Evolutionary conservation across 2,888 invertebrate genomes (phyloP).

Genomic region (Polietes domitor): DNA sequence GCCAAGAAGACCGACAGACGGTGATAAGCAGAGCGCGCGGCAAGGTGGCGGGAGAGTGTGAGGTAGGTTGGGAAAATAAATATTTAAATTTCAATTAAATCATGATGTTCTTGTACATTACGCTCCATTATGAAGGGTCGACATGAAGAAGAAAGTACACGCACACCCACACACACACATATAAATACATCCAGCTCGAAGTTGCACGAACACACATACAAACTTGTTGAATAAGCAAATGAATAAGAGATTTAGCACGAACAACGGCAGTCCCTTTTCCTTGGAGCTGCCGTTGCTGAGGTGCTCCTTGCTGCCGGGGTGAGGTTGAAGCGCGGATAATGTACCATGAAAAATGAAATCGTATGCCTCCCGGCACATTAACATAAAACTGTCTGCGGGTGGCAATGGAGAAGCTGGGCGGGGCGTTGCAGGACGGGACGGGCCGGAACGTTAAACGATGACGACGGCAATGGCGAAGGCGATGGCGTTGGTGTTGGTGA

Average conservation of each 20-base stretch:
- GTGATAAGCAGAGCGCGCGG: not conserved
- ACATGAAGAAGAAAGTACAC: conserved; percentile 20
- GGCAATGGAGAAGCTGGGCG: conserved; percentile 13
- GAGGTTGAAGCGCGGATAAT: conserved; percentile 47
- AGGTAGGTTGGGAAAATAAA: conserved; percentile 42
- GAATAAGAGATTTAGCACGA: conserved; percentile 63
- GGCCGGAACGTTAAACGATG: not conserved
- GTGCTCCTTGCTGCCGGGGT: not conserved
- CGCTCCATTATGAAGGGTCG: conserved; percentile 39
- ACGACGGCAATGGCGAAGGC: not conserved
- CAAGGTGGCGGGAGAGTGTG: not conserved
- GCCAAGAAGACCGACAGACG: not conserved
- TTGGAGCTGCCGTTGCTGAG: not conserved
- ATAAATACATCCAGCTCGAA: not conserved
- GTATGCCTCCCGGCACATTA: conserved; percentile 52
- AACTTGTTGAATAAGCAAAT: conserved; percentile 41
- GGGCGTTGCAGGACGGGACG: too few relatives aligned
- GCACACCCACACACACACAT: not conserved
- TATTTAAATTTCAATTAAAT: conserved; percentile 60
- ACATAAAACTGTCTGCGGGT: conserved; percentile 51
- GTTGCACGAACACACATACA: not conserved
- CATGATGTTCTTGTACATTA: conserved; percentile 46
- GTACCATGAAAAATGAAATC: conserved; percentile 15
- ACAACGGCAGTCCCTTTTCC: conserved; percentile 47
- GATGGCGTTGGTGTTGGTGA: not conserved